Evolutionary conservation across 2,888 invertebrate genomes (phyloP), one percentile per base, ranked within the genome.

Genomic region (Ceraclea dissimilis): DNA sequence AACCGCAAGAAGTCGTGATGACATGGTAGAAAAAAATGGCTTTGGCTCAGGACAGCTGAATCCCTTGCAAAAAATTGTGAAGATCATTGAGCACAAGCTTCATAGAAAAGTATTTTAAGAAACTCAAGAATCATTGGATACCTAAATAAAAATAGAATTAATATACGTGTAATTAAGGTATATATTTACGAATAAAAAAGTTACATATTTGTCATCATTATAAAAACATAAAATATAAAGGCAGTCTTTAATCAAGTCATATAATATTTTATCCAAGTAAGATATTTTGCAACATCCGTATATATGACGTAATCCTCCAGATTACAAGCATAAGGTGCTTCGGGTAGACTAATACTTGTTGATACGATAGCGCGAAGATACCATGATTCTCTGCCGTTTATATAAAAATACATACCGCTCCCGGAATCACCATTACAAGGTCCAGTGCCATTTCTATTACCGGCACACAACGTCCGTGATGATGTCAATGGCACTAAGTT

Each of bases 381-480:
- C 76, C 76, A 80, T 54, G 39, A 5, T 13, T 39, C 16, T 55
- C 68, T 68, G 43, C 70, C 71, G n/a, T 52, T 52, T 4, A 49
- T 43, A 59, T 71, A 69, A 54, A 63, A 65, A 31, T 67, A 66
- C 18, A 83, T 70, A 8, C 74, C 76, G 34, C 72, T 71, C 17
- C 78, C 78, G 59, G 74, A 74, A 63, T 76, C 75, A 1, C 75
- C 76, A 52, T 73, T 74, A 58, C 77, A 77, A 2, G 75, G 73
- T 11, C 62, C 75, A 65, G 34, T 66, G 5, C 66, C 67, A 26
- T 69, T 62, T 58, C 57, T 63, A 10, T 50, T 33, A 10, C 74
- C 75, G 48, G 75, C 76, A 62, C 79, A 78, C 59, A 78, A 72
- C 0, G 76, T 77, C 33, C 68, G 67, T 49, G 72, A 69, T 1